Base-by-base conservation (phyloP, 37 sponge, comb jelly and placozoan species). In the Lycopodina hypogea region DNA sequence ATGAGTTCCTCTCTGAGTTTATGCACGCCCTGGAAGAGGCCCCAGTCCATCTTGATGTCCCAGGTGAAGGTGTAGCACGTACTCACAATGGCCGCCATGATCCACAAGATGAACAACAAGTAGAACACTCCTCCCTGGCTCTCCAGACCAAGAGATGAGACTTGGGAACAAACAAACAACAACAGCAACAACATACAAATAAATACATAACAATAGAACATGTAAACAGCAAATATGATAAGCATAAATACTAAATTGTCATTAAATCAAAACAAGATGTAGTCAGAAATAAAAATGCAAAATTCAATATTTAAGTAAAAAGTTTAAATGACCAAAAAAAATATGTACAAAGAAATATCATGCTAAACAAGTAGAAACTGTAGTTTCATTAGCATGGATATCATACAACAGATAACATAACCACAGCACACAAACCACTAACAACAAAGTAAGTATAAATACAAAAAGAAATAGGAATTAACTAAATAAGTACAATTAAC, bases 31-130 rank as follows among this genome's bases (percentile, higher is more conserved):
- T 88, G 62, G 35, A 90, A 78, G 32, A 96, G 69, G 6, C 97
- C 93, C 97, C 97, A 96, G 88, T 96, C 97, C 92, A 84, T 96
- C 60, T 75, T 72, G 38, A 96, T 82, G 67, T 96, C 97, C 97
- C 97, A 96, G 56, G 73, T 32, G 75, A 89, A 96, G 36, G 93
- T 90, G 82, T 96, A 96, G 53, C 69, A 64, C n/a, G 93, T 75
- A 41, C 79, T 84, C 30, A 93, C 63, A 7, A 93, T 70, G 35
- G 78, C 87, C 0, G 92, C 77, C 0, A 93, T 12, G 1, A 93
- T 65, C 89, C 94, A 96, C 15, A 90, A 66, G 36, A 45, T 41
- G 66, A 94, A 74, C 41, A 61, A 11, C 1, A 74, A 63, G 63
- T 86, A 82, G 62, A 78, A 75, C 17, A 56, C 42, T 0, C 29